phyloP scores from a whole-genome alignment of 1,140 invertebrate genomes.

The Branchinecta lynchi region DNA sequence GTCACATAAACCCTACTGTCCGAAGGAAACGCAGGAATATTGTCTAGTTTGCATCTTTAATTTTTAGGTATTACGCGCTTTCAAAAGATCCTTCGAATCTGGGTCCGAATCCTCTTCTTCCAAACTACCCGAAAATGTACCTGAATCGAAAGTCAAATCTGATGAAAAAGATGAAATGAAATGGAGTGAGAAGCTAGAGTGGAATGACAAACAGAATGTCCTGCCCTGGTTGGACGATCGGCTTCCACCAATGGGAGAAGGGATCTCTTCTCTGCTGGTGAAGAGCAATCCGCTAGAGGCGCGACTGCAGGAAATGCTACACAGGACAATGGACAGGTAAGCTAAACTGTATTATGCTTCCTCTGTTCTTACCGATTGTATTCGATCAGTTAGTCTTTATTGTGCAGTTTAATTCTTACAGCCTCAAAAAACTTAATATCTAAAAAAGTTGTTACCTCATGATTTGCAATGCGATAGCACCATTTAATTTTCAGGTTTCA shows the following conservation, averaged over 20 bases:
- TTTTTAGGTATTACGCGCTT: slow-evolving; percentile 8
- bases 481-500: too few relatives aligned
- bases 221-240: background rate
- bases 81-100: background rate
- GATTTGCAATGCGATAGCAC: too few relatives aligned
- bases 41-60: background rate
- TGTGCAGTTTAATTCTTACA: too few relatives aligned
- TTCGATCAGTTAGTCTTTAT: too few relatives aligned
- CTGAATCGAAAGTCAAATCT: background rate
- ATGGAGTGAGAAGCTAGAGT: background rate
- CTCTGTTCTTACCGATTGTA: too few relatives aligned
- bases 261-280: slow-evolving; percentile 50
- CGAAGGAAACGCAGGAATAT: too few relatives aligned
- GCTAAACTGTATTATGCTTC: slow-evolving; percentile 18
- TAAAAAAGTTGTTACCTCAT: too few relatives aligned
- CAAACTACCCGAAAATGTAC: background rate
- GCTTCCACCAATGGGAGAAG: slow-evolving; percentile 13
- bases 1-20: too few relatives aligned
- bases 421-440: too few relatives aligned
- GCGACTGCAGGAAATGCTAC: slow-evolving; percentile 72
- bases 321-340: slow-evolving; percentile 69
- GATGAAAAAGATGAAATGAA: background rate
- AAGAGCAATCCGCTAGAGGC: slow-evolving; percentile 84
- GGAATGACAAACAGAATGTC: background rate
- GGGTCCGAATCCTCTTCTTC: background rate